Percentiles rank a stretch among this genome's conserved stretches.
phyloP scores from a whole-genome alignment of 2,797 vertebrate species.

The Pelobates cultripes region DNA sequence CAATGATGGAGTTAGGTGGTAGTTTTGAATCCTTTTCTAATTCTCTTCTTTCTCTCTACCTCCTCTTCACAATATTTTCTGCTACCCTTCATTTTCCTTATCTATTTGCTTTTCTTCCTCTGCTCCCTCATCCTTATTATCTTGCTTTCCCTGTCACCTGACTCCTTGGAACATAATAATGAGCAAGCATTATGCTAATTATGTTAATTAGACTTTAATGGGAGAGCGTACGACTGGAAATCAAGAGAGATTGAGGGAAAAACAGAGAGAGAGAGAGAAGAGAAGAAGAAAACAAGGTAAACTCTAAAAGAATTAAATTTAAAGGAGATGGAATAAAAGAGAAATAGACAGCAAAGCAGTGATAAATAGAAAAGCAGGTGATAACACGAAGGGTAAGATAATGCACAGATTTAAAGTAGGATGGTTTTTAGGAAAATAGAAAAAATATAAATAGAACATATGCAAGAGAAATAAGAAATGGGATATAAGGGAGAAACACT shows the following conservation, averaged over 20 bases:
- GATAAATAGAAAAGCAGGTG: too few relatives aligned
- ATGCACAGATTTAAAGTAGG: too few relatives aligned
- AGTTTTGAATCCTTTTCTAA: background rate
- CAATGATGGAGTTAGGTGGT: slow-evolving; percentile 15
- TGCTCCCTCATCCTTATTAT: slow-evolving; percentile 23
- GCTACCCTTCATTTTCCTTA: background rate
- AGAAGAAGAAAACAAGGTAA: background rate
- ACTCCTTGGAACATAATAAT: slow-evolving; percentile 47
- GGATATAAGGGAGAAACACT: too few relatives aligned
- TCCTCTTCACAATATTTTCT: too few relatives aligned
- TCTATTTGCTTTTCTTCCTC: slow-evolving; percentile 12
- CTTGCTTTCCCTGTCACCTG: slow-evolving; percentile 47
- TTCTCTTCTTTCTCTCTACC: background rate
- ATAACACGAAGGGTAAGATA: too few relatives aligned
- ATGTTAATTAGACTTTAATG: slow-evolving; percentile 54
- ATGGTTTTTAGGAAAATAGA: too few relatives aligned
- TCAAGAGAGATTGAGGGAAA: slow-evolving; percentile 40
- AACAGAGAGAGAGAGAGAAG: slow-evolving; percentile 4
- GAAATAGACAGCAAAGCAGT: background rate
- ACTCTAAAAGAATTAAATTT: background rate
- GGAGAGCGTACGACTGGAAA: slow-evolving; percentile 44
- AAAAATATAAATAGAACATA: too few relatives aligned
- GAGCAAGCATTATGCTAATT: slow-evolving; percentile 55
- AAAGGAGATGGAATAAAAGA: background rate
- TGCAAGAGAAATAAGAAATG: too few relatives aligned